These are phyloP conservation scores for Clarias fuscus DNA, from an alignment of 2,797 vertebrate genomes.

Conservation along the genomic window DNA sequence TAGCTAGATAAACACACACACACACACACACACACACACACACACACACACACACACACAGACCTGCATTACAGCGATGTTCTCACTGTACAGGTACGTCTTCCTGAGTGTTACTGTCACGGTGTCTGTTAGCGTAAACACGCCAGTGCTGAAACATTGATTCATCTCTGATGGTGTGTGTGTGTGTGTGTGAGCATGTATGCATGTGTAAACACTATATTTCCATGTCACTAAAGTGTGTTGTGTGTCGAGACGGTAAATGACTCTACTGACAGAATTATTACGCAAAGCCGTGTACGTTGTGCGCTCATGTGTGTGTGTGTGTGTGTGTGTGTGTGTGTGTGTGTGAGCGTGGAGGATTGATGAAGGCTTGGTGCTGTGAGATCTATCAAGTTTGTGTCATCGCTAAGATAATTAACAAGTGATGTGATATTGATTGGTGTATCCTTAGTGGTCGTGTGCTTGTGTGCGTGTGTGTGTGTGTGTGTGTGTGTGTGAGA, in stretches of 20 bases:
- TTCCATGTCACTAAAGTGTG: conserved; percentile 16
- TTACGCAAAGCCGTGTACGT: conserved; percentile 38
- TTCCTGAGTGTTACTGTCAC: not conserved
- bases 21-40: not conserved
- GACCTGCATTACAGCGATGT: not conserved
- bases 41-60: not conserved
- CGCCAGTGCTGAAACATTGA: not conserved
- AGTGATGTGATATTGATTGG: conserved; percentile 25
- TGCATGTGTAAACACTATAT: conserved; percentile 13
- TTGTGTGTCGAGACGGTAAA: conserved; percentile 25
- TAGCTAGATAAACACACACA: too few relatives aligned
- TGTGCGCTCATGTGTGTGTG: conserved; percentile 38
- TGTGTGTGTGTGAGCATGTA: conserved; percentile 20
- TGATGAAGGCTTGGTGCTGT: conserved; percentile 1
- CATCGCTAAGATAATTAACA: conserved; percentile 24
- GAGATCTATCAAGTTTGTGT: not conserved
- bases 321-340: conserved; percentile 30
- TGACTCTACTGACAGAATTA: conserved; percentile 44
- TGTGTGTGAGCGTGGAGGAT: not conserved
- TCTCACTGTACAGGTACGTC: not conserved
- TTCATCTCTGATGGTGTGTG: not conserved
- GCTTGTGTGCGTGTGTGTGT: conserved; percentile 22
- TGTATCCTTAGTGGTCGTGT: not conserved
- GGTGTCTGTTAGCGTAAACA: not conserved
- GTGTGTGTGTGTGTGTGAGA: conserved; percentile 44